Evolutionary conservation across 2,113 vertebrate species (phyloP), one percentile per base, ranked within the genome.

Genomic region (Cepphus grylle): DNA sequence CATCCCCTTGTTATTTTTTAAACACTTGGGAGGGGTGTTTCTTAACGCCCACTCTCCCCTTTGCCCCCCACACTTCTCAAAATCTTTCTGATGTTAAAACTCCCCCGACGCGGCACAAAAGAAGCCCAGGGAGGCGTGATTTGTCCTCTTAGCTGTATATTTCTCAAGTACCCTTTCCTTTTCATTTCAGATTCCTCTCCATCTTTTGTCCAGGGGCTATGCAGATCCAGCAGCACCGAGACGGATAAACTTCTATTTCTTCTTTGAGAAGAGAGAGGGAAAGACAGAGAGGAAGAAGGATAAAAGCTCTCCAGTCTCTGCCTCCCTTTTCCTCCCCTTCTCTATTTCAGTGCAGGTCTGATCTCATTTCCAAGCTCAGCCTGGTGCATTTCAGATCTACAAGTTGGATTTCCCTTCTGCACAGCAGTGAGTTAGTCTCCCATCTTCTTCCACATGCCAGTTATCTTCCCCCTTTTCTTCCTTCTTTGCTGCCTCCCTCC

Each of bases 371-470:
- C 97, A 80, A 95, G 93, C 97, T 92, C 91, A 94, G 93, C 20
- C 85, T 69, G 86, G 72, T 36, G 67, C 70, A 45, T 88, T 71
- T 76, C 62, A 81, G 84, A 96, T 84, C 97, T 88, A 97, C 96
- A 98, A 98, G 98, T 98, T 98, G 97, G 93, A 91, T 93, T 62
- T 65, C 79, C 65, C 90, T 36, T 43, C 81, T 53, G 88, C 47
- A 58, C 59, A 36, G 93, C 96, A 47, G 83, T 29, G 81, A 80
- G 38, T 59, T 69, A 95, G 87, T 84, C 93, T 92, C 87, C 26
- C 94, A 87, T 95, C 85, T 86, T 94, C 88, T 93, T 93, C 76
- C 88, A 87, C 92, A 91, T 8, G 88, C 73, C 90, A 72, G 93
- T n/a, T 88, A 61, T 92, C 86, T 95, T 94, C 83, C 73, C 91